phyloP scores from a whole-genome alignment of 2,888 invertebrate species.

The Chrysotoxum bicinctum region DNA sequence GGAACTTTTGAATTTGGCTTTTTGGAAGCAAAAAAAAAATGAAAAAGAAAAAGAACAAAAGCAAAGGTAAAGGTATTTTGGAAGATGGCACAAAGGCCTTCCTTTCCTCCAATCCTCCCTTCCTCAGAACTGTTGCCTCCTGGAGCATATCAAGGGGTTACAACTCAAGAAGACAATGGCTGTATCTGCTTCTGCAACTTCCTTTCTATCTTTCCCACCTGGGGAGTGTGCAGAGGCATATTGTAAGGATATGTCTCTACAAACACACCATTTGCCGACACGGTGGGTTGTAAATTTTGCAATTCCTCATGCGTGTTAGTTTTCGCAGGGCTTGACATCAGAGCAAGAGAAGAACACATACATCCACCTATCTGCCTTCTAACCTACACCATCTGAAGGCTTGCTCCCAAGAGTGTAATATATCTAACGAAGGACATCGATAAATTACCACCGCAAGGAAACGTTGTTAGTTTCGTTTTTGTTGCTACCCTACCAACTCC shows the following conservation, averaged over 20 bases:
- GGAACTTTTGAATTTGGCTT: constrained; percentile 61
- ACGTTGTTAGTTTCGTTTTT: constrained; percentile 35
- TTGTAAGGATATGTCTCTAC: constrained; percentile 9
- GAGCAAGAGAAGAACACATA: neutral
- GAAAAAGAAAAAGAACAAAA: constrained; percentile 29
- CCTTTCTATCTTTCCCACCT: neutral
- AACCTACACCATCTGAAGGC: constrained; percentile 7
- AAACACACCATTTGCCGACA: constrained; percentile 20
- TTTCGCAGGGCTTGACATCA: constrained; percentile 38
- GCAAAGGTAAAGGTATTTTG: neutral
- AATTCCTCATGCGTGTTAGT: constrained; percentile 72
- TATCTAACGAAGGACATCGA: constrained; percentile 68
- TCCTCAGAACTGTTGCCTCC: neutral
- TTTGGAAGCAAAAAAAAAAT: constrained; percentile 19
- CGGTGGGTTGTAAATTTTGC: constrained; percentile 69
- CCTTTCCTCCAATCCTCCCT: neutral
- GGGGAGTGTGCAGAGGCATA: neutral
- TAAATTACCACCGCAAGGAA: constrained; percentile 67
- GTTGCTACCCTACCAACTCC: neutral
- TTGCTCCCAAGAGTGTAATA: constrained; percentile 66
- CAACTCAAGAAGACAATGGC: constrained; percentile 11
- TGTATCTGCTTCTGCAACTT: neutral
- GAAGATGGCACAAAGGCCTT: neutral
- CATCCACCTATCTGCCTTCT: neutral
- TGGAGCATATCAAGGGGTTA: constrained; percentile 53